These are phyloP conservation scores for Odontamblyopus rebecca DNA, from an alignment of 2,797 vertebrate genomes.

Conservation along the genomic window DNA sequence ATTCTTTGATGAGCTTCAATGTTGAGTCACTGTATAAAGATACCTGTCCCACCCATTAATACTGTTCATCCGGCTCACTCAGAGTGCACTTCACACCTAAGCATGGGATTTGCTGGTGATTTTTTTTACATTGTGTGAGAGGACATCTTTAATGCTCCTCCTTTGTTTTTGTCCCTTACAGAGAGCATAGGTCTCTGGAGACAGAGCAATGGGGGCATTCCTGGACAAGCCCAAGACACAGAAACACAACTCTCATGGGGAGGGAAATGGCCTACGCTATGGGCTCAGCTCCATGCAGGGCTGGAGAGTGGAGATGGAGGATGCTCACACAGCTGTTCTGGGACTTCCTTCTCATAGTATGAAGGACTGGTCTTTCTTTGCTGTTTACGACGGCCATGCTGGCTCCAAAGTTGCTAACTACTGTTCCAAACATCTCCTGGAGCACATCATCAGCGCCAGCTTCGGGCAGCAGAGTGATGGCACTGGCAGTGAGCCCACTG, in stretches of 20 bases:
- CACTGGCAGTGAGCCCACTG: slow-evolving; percentile 46
- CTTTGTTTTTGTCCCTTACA: slow-evolving; percentile 51
- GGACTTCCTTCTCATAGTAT: slow-evolving; percentile 90
- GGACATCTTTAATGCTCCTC: background rate
- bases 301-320: slow-evolving; percentile 99
- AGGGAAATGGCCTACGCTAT: slow-evolving; percentile 91
- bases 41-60: too few relatives aligned
- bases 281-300: slow-evolving; percentile 99
- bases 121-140: background rate
- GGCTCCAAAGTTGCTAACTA: slow-evolving; percentile 97
- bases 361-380: slow-evolving; percentile 97
- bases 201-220: slow-evolving; percentile 95
- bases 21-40: slow-evolving; percentile 46
- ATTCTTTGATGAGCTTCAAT: slow-evolving; percentile 26
- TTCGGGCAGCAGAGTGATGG: slow-evolving; percentile 42
- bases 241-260: slow-evolving; percentile 92
- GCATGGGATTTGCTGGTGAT: background rate
- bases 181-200: slow-evolving; percentile 64
- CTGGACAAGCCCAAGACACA: slow-evolving; percentile 99
- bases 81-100: slow-evolving; percentile 17
- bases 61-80: slow-evolving; percentile 5
- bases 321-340: slow-evolving; percentile 94
- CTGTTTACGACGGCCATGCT: slow-evolving; percentile 96
- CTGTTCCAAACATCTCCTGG: slow-evolving; percentile 93
- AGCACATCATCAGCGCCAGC: slow-evolving; percentile 91